These are phyloP conservation scores for Drosophila pseudoananassae DNA, from an alignment of 1,140 invertebrate genomes.

Conservation along the genomic window DNA sequence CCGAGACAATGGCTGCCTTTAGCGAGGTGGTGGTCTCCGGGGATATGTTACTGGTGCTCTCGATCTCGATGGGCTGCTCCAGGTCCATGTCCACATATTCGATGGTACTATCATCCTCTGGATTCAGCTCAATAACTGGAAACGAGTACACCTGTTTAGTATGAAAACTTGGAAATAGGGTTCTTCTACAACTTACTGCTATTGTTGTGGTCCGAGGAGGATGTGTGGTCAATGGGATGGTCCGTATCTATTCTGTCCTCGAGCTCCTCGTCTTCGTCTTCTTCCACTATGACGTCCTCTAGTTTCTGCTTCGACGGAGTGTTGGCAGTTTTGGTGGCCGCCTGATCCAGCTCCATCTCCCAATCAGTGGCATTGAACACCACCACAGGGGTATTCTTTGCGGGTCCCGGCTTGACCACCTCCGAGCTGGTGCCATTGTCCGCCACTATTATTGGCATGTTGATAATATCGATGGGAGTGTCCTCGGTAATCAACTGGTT, in stretches of 20 bases:
- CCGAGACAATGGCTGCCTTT: conserved; percentile 44
- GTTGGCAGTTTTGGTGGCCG: conserved; percentile 83
- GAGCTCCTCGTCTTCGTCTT: conserved; percentile 46
- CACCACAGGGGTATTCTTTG: conserved; percentile 43
- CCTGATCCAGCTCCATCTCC: conserved; percentile 86
- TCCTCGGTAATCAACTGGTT: conserved; percentile 85
- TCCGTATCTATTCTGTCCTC: conserved; percentile 20
- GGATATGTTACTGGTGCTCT: conserved; percentile 66
- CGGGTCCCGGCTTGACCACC: conserved; percentile 20
- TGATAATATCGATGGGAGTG: conserved; percentile 85
- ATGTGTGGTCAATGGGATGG: conserved; percentile 4
- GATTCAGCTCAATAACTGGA: conserved; percentile 71
- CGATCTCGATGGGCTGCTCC: conserved; percentile 72
- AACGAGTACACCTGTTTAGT: neutral
- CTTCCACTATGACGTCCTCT: conserved; percentile 73
- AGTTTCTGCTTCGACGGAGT: conserved; percentile 48
- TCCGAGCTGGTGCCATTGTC: conserved; percentile 55
- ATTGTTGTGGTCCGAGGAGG: conserved; percentile 55
- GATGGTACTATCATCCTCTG: conserved; percentile 74
- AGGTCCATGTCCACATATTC: conserved; percentile 81
- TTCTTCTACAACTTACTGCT: conserved; percentile 38
- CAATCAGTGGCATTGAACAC: conserved; percentile 85
- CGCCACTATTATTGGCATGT: conserved; percentile 81
- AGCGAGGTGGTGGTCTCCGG: conserved; percentile 50
- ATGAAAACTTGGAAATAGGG: neutral